Percentiles rank a stretch among this genome's conserved stretches.
Conservation (phyloP, 1,140 invertebrate genomes). For the Trypoxylus dichotomus region DNA sequence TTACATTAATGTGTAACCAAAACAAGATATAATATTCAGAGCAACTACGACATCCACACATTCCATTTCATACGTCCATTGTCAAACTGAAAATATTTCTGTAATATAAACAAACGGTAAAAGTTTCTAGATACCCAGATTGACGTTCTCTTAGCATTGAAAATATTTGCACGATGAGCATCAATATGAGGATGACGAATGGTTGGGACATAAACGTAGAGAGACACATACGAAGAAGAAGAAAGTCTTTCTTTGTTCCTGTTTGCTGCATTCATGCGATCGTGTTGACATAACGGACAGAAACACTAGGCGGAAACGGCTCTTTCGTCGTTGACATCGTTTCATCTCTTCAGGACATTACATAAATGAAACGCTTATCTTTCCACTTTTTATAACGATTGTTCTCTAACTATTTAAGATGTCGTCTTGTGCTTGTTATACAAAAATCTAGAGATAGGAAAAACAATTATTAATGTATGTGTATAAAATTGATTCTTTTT, state of each 20-base stretch:
- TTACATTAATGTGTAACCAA: too few relatives aligned
- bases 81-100: background rate
- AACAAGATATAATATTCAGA: too few relatives aligned
- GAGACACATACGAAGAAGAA: background rate
- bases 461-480: too few relatives aligned
- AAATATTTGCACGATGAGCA: background rate
- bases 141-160: background rate
- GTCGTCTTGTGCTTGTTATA: too few relatives aligned
- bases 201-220: background rate
- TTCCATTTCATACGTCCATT: too few relatives aligned
- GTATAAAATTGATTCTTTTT: too few relatives aligned
- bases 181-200: background rate
- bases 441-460: too few relatives aligned
- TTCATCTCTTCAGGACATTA: background rate
- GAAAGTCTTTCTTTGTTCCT: background rate
- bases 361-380: background rate
- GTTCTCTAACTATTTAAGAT: background rate
- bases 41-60: too few relatives aligned
- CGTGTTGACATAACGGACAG: background rate
- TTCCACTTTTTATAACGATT: background rate
- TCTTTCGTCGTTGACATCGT: background rate
- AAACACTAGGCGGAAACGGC: background rate
- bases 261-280: background rate
- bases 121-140: background rate
- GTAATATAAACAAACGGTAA: background rate